phyloP scores from a whole-genome alignment of 2,113 vertebrate genomes.

The Tragelaphus buxtoni region DNA sequence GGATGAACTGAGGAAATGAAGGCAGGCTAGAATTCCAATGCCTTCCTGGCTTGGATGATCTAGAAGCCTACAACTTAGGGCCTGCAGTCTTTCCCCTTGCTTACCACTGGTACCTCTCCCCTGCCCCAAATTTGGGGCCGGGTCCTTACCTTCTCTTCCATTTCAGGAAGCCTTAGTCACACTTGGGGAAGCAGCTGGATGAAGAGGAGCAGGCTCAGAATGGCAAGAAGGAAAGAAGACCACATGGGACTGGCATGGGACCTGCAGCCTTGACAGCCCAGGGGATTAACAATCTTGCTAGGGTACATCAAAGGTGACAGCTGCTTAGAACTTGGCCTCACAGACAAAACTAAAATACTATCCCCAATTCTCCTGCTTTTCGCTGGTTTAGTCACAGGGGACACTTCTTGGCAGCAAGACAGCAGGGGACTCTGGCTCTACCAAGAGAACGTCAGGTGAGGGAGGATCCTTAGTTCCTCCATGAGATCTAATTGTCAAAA shows the following conservation, averaged over 20 bases:
- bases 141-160: background rate
- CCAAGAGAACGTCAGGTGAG: background rate
- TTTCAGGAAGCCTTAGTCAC: background rate
- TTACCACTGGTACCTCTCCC: background rate
- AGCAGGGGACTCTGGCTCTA: background rate
- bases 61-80: background rate
- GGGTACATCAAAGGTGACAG: background rate
- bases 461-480: background rate
- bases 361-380: background rate
- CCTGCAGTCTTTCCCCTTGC: background rate
- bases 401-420: background rate
- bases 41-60: background rate
- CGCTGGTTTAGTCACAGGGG: background rate
- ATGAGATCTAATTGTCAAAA: background rate
- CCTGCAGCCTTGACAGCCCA: background rate
- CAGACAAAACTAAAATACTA: background rate
- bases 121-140: background rate
- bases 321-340: background rate
- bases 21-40: background rate
- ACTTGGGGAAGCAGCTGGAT: background rate
- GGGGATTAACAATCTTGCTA: background rate
- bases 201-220: background rate
- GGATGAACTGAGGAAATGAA: background rate
- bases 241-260: fast-evolving
- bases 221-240: background rate